phyloP scores from a whole-genome alignment of 2,113 vertebrate species.

The Clarias gariepinus region DNA sequence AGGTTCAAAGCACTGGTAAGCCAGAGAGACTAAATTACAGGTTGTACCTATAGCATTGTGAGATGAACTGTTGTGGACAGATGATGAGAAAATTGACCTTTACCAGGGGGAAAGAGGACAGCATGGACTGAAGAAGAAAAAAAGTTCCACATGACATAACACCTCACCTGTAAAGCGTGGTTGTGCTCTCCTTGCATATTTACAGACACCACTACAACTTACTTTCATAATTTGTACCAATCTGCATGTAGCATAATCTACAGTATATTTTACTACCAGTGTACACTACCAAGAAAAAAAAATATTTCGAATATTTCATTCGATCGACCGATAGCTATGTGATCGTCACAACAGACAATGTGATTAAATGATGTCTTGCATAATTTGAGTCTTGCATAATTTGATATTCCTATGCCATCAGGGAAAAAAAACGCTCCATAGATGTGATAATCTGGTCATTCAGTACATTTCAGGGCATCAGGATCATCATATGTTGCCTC shows the following conservation, averaged over 20 bases:
- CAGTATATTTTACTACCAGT: background rate
- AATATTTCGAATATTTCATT: too few relatives aligned
- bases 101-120: background rate
- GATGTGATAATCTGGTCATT: too few relatives aligned
- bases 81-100: background rate
- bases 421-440: too few relatives aligned
- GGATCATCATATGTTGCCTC: too few relatives aligned
- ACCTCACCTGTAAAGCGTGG: background rate
- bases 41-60: background rate
- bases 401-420: too few relatives aligned
- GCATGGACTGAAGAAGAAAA: background rate
- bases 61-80: slow-evolving; percentile 11
- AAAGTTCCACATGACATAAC: background rate
- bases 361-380: too few relatives aligned
- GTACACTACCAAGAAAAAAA: background rate
- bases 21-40: background rate
- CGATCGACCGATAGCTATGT: too few relatives aligned
- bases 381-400: too few relatives aligned
- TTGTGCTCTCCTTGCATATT: background rate
- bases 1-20: background rate
- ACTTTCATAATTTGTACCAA: background rate
- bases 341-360: too few relatives aligned
- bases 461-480: too few relatives aligned
- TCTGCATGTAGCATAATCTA: background rate
- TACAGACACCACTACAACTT: background rate